phyloP scores from a whole-genome alignment of 2,113 vertebrate genomes.

The Etia nguti region DNA sequence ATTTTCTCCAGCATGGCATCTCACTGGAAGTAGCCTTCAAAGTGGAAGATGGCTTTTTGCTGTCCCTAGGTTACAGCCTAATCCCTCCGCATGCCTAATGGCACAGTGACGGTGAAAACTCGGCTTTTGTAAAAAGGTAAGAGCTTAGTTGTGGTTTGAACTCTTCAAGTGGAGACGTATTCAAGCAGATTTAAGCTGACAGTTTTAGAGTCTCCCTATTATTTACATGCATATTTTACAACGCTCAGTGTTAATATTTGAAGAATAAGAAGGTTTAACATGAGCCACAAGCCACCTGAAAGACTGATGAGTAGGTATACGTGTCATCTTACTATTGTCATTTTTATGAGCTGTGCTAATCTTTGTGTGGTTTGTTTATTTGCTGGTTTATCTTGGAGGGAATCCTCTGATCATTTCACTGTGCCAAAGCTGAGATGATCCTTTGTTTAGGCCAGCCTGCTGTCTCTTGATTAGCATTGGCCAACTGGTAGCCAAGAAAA shows the following conservation, averaged over 20 bases:
- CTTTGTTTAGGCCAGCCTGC: not conserved
- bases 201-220: not conserved
- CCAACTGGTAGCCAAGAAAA: not conserved
- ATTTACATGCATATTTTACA: slow-evolving; percentile 19
- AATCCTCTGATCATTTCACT: not conserved
- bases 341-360: not conserved
- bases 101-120: slow-evolving; percentile 22
- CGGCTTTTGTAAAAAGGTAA: slow-evolving; percentile 49
- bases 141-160: not conserved
- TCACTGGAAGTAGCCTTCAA: slow-evolving; percentile 30
- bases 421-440: not conserved
- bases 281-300: not conserved
- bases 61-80: not conserved
- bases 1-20: slow-evolving; percentile 13
- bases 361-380: not conserved
- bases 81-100: slow-evolving; percentile 17
- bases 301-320: not conserved
- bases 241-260: not conserved
- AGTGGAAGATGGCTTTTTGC: slow-evolving; percentile 39
- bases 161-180: not conserved
- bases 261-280: not conserved
- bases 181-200: not conserved
- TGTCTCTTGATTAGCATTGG: not conserved
- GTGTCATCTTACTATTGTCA: not conserved
- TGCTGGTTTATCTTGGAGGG: not conserved